Base-by-base conservation (phyloP, 2,888 invertebrate genomes). In the Caenorhabditis zanzibari region DNA sequence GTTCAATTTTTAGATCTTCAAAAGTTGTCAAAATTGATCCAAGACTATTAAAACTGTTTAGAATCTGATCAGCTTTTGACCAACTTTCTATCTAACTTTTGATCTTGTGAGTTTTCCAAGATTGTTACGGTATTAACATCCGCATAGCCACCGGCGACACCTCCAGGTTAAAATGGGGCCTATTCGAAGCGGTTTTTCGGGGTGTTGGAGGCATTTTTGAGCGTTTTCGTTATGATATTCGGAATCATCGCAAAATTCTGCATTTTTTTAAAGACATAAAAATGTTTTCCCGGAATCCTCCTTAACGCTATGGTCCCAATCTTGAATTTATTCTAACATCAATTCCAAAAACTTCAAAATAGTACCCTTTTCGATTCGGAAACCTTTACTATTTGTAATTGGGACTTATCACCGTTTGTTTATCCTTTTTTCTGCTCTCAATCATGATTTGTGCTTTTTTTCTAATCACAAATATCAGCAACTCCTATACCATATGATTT, bases 371-470 rank as follows among this genome's bases (percentile, higher is more conserved):
- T 32, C 7, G 16, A 44, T 44, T 44, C 14, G 4, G 14, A 44
- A 44, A 47, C 19, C n/a, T 47, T n/a, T 19, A 12, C 26, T 9
- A 24, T 44, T 63, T 44, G 63, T 63, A 63, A 63, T 66, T 66
- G 32, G 24, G 19, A 26, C 66, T 52, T 66, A 49, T 52, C 47
- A 66, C 26, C 63, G 19, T 22, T 63, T 49, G 28, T 63, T 66
- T 52, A 49, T 66, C 66, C 49, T 22, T 49, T 66, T 35, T 24
- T 32, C 47, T 49, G 32, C 47, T 32, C 47, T 66, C 66, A 66
- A 32, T 52, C 66, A 66, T 66, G 66, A 66, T 66, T 66, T 66
- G 66, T 66, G 66, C 35, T 35, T 12, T 24, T 59, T 64, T 24
- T 14, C n/a, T n/a, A n/a, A 44, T 49, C 52, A 32, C 66, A 66